phyloP scores from a whole-genome alignment of 2,888 invertebrate species.

The Pantelozetes paolii region DNA sequence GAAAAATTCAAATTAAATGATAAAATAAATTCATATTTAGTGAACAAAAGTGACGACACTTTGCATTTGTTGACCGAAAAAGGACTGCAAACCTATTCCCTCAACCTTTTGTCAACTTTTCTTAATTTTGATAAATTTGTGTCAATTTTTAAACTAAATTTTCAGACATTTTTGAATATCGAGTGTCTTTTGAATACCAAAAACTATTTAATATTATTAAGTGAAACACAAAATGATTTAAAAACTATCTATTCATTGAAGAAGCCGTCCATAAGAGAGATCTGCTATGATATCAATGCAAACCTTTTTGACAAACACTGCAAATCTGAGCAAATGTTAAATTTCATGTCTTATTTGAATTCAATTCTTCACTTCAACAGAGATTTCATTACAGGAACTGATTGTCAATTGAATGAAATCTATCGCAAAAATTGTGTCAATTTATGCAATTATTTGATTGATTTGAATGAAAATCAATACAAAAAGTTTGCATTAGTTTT shows the following conservation, averaged over 20 bases:
- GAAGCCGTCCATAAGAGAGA: background rate
- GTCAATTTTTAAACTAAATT: conserved; percentile 1
- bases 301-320: background rate
- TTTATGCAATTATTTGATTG: conserved; percentile 14
- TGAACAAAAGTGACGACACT: conserved; percentile 6
- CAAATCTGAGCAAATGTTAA: background rate
- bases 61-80: conserved; percentile 6
- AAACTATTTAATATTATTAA: conserved; percentile 10
- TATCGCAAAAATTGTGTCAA: conserved; percentile 12
- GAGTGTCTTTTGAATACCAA: background rate
- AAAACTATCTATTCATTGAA: conserved; percentile 5
- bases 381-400: background rate
- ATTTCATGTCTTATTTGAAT: conserved; percentile 24
- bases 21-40: background rate
- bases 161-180: conserved; percentile 13
- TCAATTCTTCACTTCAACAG: background rate
- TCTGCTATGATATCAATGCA: conserved; percentile 8
- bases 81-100: conserved; percentile 3
- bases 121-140: background rate
- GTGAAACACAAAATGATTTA: background rate
- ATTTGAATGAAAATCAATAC: background rate
- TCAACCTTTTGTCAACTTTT: conserved; percentile 4
- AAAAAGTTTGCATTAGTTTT: background rate
- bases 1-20: conserved; percentile 5
- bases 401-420: background rate